Conservation (phyloP, 2,888 invertebrate genomes). For the Pyrrhosoma nymphula region DNA sequence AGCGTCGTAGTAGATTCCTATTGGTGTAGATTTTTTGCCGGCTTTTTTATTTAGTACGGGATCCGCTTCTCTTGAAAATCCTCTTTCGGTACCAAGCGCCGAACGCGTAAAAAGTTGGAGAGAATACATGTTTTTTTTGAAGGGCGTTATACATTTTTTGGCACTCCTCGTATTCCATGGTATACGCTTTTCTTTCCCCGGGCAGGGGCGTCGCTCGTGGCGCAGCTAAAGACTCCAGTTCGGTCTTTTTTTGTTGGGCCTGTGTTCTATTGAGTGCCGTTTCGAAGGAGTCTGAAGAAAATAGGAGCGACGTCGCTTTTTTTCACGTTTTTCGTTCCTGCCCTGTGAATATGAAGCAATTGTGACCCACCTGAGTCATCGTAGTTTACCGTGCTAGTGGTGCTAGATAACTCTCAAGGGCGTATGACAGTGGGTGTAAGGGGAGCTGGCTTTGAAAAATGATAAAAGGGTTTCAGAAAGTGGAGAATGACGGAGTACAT, state of each 20-base stretch:
- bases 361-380: too few species aligned
- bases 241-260: not conserved
- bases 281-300: not conserved
- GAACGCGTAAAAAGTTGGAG: not conserved
- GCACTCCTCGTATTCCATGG: not conserved
- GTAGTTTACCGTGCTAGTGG: too few species aligned
- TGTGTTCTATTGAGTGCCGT: not conserved
- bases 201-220: not conserved
- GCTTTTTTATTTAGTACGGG: not conserved
- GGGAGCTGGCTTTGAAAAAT: too few species aligned
- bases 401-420: too few species aligned
- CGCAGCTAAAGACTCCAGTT: not conserved
- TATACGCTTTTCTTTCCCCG: not conserved
- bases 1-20: not conserved
- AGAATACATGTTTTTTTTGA: not conserved
- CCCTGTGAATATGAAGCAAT: not conserved
- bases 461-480: too few species aligned
- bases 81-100: not conserved
- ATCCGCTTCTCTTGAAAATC: not conserved
- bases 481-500: too few species aligned
- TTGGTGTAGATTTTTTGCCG: not conserved
- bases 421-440: too few species aligned
- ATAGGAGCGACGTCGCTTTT: not conserved
- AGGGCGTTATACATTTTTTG: not conserved
- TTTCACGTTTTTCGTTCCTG: not conserved